Evolutionary conservation across 2,888 invertebrate genomes (phyloP).

Genomic region (Agapetus fuscipes): DNA sequence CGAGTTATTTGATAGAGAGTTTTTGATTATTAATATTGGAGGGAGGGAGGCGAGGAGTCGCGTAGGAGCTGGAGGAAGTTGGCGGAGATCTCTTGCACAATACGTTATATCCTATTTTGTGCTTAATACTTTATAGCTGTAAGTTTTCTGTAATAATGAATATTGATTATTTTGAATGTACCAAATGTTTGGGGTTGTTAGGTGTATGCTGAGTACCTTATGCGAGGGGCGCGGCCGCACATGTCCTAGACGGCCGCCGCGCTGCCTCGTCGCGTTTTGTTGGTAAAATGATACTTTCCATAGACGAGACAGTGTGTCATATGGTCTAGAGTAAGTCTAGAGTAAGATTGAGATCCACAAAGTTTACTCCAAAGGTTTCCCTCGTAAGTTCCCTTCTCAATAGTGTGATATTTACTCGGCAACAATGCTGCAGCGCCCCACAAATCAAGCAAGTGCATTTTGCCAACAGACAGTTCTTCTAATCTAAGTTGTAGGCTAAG

Average conservation of each 20-base stretch:
- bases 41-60: constrained; percentile 2
- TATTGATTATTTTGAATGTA: constrained; percentile 18
- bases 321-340: no score
- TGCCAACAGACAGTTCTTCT: constrained; percentile 32
- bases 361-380: no score
- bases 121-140: constrained; percentile 20
- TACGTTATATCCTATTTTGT: constrained; percentile 20
- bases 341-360: no score
- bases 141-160: constrained; percentile 20
- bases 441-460: constrained; percentile 48
- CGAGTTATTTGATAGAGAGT: constrained; percentile 10
- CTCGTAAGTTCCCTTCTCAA: no score
- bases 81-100: constrained; percentile 19
- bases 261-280: no score
- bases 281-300: constrained; percentile 13
- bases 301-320: constrained; percentile 24
- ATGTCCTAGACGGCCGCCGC: constrained; percentile 3
- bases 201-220: constrained; percentile 10
- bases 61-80: constrained; percentile 11
- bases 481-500: constrained; percentile 22
- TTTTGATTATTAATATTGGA: constrained; percentile 1
- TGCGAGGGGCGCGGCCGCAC: constrained; percentile 5
- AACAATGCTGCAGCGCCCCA: constrained; percentile 36
- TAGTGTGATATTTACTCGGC: constrained; percentile 47
- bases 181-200: constrained; percentile 14